These are phyloP conservation scores for Tribolium castaneum DNA, from an alignment of 1,140 invertebrate genomes.

Conservation along the genomic window DNA sequence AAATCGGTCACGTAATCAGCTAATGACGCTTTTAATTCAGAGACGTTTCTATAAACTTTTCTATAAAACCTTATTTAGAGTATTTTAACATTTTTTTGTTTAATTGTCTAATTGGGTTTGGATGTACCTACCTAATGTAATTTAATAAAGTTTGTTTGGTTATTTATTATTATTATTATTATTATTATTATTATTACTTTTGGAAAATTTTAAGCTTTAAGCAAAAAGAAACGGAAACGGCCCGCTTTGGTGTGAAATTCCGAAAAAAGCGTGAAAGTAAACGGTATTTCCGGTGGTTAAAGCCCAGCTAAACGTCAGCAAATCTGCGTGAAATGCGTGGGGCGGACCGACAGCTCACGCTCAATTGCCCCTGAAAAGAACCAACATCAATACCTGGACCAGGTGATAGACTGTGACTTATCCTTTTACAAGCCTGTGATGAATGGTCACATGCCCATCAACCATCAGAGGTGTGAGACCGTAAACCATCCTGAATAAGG, in stretches of 20 bases:
- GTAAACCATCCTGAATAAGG: slow-evolving; percentile 43
- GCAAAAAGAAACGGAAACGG: slow-evolving; percentile 17
- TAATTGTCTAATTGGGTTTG: too few species aligned
- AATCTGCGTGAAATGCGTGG: slow-evolving; percentile 51
- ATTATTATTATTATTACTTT: too few species aligned
- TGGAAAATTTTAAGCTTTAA: too few species aligned
- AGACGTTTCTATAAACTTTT: too few species aligned
- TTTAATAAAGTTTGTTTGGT: too few species aligned
- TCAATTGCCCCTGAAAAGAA: slow-evolving; percentile 49
- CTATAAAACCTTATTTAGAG: too few species aligned
- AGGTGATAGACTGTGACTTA: slow-evolving; percentile 14
- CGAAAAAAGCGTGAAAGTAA: slow-evolving; percentile 39
- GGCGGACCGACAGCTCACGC: slow-evolving; percentile 46
- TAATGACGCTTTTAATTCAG: too few species aligned
- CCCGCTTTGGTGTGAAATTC: not conserved
- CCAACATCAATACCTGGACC: slow-evolving; percentile 27
- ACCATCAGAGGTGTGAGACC: slow-evolving; percentile 39
- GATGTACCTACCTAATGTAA: too few species aligned
- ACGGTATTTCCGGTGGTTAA: slow-evolving; percentile 45
- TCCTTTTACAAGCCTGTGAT: not conserved
- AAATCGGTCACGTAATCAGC: too few species aligned
- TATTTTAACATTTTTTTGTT: too few species aligned
- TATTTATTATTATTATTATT: too few species aligned
- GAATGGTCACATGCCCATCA: slow-evolving; percentile 6
- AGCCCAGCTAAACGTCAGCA: slow-evolving; percentile 46